A percentile compares a stretch with the other conserved stretches of the same genome.
Evolutionary conservation across 2,113 vertebrate species (phyloP).

Genomic region (Puma concolor): DNA sequence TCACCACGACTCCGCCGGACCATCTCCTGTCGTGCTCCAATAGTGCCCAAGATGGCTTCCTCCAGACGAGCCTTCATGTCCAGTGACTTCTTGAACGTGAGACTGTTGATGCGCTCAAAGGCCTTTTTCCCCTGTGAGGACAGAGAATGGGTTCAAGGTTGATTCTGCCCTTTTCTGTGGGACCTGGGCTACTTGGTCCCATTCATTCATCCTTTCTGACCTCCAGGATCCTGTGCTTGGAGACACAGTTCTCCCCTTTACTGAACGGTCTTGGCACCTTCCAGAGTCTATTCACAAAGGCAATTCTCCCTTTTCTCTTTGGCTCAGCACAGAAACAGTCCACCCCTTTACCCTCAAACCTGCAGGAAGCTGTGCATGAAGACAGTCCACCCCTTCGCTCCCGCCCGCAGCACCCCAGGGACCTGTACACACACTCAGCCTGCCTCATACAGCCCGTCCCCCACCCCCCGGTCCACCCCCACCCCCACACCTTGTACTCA

Average conservation of each 20-base stretch:
- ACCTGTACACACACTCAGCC: not conserved
- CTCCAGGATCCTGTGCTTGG: not conserved
- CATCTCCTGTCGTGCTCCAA: slow-evolving; percentile 95
- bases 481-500: slow-evolving; percentile 90
- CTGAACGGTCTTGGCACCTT: not conserved
- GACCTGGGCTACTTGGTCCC: not conserved
- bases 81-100: slow-evolving; percentile 95
- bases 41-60: slow-evolving; percentile 94
- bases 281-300: not conserved
- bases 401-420: fast-evolving
- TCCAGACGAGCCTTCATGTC: slow-evolving; percentile 96
- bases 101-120: slow-evolving; percentile 94
- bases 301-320: no score
- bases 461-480: fast-evolving
- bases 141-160: not conserved
- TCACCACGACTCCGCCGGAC: slow-evolving; percentile 93
- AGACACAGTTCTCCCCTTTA: not conserved
- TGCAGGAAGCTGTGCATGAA: not conserved
- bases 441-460: fast-evolving
- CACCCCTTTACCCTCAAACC: not conserved
- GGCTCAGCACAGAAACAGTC: not conserved
- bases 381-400: no score
- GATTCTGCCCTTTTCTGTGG: not conserved
- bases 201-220: not conserved
- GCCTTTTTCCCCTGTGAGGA: slow-evolving; percentile 89